Conservation (phyloP, 2,888 invertebrate species). For the Ectropis crepuscularia region DNA sequence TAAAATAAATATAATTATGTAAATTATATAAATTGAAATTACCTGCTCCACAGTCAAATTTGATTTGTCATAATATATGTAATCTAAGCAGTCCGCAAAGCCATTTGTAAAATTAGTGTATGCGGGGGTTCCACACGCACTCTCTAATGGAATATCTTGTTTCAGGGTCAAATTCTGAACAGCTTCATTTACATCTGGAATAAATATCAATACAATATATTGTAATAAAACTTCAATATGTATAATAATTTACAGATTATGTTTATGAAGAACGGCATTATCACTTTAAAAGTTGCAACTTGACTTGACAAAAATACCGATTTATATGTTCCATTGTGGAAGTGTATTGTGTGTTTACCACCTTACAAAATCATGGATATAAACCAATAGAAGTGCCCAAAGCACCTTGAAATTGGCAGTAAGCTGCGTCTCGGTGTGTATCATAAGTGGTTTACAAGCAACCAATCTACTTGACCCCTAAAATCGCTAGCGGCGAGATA, state of each 20-base stretch:
- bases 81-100: constrained; percentile 95
- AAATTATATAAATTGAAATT: constrained; percentile 48
- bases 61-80: constrained; percentile 92
- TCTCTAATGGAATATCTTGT: constrained; percentile 87
- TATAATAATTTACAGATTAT: too few relatives aligned
- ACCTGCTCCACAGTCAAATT: constrained; percentile 87
- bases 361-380: neutral
- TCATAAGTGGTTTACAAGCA: too few relatives aligned
- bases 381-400: too few relatives aligned
- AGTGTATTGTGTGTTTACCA: neutral
- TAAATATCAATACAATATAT: constrained; percentile 9
- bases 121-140: constrained; percentile 93
- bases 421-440: too few relatives aligned
- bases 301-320: too few relatives aligned
- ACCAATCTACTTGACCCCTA: too few relatives aligned
- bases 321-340: too few relatives aligned
- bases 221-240: too few relatives aligned
- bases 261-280: too few relatives aligned
- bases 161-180: constrained; percentile 86
- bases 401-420: too few relatives aligned
- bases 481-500: too few relatives aligned
- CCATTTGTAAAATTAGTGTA: constrained; percentile 94
- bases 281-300: too few relatives aligned
- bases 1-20: neutral
- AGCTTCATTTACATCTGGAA: constrained; percentile 87